Base-by-base conservation (phyloP, 2,797 vertebrate genomes). In the Enteromius trimaculatus region DNA sequence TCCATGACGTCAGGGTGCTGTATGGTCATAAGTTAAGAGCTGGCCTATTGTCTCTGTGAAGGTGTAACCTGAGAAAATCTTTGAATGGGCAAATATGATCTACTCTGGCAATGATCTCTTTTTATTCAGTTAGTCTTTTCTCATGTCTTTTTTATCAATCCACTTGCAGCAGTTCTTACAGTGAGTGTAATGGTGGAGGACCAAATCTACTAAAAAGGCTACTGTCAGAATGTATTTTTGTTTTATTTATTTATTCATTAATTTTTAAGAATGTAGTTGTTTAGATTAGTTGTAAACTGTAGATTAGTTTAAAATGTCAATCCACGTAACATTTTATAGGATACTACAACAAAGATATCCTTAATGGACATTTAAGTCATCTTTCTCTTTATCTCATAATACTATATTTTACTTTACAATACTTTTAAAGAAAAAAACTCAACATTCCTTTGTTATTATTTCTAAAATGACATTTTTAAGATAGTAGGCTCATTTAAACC, bases 21-120 rank as follows among this genome's bases (percentile, higher is more conserved):
- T 84, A 39, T 49, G 21, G 11, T 79, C 76, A 79, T 68, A 51
- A 64, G 2, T 75, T 58, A 82, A 55, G 47, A 82, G 47, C 16
- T 55, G 9, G 14, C 2, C 34, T 51, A 76, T 80, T 86, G 26
- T 83, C 77, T 68, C 19, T 86, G 37, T 21, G 53, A 14, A n/a
- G 2, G 29, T 64, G 42, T 23, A 74, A 74, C 44, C 29, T 65
- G 58, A 75, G 44, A 37, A 31, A 64, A 31, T 42, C 14, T 64
- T 64, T 31, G 16, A 31, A 31, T 64, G 62, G 62, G 14, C 26
- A 64, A 31, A 64, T 31, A 64, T 34, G 29, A 64, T 64, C 29
- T 31, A 19, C 29, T 34, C 62, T 60, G 60, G n/a, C 34, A 26
- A 19, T 76, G 34, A 4, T 60, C 14, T 37, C 42, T 39, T 76